Conservation (phyloP, 2,888 invertebrate genomes). For the Rhingia campestris region DNA sequence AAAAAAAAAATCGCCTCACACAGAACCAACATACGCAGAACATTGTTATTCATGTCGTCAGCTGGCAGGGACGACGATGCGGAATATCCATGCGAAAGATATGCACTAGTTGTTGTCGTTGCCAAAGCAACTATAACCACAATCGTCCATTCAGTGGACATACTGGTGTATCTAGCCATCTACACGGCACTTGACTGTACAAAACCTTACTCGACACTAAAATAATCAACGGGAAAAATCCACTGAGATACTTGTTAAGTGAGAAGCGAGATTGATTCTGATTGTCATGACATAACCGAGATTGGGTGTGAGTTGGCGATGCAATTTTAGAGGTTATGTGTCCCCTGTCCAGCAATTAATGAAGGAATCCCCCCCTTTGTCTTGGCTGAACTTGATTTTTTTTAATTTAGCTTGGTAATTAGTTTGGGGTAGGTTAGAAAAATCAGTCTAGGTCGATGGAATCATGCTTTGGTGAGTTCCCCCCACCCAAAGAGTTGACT, state of each 20-base stretch:
- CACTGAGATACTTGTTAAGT: conserved; percentile 26
- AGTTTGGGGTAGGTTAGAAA: neutral
- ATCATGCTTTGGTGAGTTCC: neutral
- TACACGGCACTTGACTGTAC: conserved; percentile 59
- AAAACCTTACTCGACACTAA: conserved; percentile 60
- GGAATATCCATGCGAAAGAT: conserved; percentile 62
- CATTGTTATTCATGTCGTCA: conserved; percentile 62
- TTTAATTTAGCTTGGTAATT: conserved; percentile 39
- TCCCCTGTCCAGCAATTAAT: neutral
- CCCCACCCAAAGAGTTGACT: neutral
- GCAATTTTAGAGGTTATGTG: neutral
- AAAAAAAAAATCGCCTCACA: neutral
- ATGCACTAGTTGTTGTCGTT: conserved; percentile 47
- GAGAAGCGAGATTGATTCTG: conserved; percentile 51
- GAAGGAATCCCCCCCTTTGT: conserved; percentile 2
- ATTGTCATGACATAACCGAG: conserved; percentile 26
- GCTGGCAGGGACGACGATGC: conserved; percentile 50
- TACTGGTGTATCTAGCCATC: conserved; percentile 32
- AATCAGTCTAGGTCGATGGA: conserved; percentile 8
- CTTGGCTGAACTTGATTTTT: conserved; percentile 53
- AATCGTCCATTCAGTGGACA: conserved; percentile 47
- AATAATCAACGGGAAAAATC: conserved; percentile 39
- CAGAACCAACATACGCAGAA: conserved; percentile 52
- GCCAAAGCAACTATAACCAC: conserved; percentile 41
- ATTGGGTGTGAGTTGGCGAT: conserved; percentile 16